Base-by-base conservation (phyloP, 2,888 invertebrate species). In the Himalopsyche kuldschensis region DNA sequence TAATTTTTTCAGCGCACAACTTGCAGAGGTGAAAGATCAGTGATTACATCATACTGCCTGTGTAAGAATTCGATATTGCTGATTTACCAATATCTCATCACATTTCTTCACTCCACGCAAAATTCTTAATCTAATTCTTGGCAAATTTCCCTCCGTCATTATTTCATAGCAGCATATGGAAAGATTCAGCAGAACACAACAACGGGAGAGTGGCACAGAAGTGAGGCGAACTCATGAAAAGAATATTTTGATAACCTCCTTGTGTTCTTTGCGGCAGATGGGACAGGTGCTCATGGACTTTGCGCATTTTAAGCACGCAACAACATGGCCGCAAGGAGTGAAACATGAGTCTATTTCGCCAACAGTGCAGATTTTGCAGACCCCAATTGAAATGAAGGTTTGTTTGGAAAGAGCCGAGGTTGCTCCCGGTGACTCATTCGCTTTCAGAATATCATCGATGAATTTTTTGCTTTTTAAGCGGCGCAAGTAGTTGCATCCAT, bases 281-380 rank as follows among this genome's bases (percentile, higher is more conserved):
- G 97, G 97, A 90, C 98, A 98, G 87, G 94, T 95, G 87, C 94
- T 94, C 83, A 98, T 94, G 82, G 96, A 95, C 31, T 97, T 94
- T 63, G 98, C 97, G 92, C 99, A 99, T 88, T 96, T 95, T 81
- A 95, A 95, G 91, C 99, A 99, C 80, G 97, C 95, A 82, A 97
- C 96, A 88, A 98, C 95, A 91, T 99, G 99, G 86, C 98, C 97
- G 91, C 99, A 99, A 79, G 99, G 98, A 88, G 98, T 93, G 91
- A 99, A 98, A 87, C 97, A 96, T 85, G 98, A 95, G 87, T 96
- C 96, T 87, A 96, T 94, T 90, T 98, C 97, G 88, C 95, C 95
- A 84, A 94, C 95, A 91, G 95, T 97, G 90, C 99, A 99, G 87
- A 99, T 97, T 92, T 97, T 97, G 91, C 98, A 99, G 87, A 96